phyloP scores from a whole-genome alignment of 2,113 vertebrate genomes.

The Paracanthobrama guichenoti region DNA sequence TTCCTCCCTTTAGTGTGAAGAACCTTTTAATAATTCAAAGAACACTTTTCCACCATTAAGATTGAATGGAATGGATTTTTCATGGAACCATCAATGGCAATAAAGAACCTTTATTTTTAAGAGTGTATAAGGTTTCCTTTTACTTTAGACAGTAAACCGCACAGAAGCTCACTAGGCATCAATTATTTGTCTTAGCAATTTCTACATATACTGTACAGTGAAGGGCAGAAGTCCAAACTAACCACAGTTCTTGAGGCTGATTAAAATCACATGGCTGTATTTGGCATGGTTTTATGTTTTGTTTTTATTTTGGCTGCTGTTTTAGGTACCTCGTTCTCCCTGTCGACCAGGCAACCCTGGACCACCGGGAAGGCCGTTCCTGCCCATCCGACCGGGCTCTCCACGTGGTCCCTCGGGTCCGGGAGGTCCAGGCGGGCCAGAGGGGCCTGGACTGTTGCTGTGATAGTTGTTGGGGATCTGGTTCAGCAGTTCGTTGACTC shows the following conservation, averaged over 20 bases:
- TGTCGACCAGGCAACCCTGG: conserved; percentile 85
- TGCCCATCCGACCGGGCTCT: conserved; percentile 86
- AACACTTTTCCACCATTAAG: neutral
- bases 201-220: neutral
- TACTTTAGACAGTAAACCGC: neutral
- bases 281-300: neutral
- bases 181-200: conserved; percentile 11
- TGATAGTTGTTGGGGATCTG: conserved; percentile 91
- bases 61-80: neutral
- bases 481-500: conserved; percentile 91
- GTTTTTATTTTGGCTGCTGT: neutral
- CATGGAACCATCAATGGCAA: neutral
- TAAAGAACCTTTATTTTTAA: neutral
- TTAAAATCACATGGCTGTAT: neutral
- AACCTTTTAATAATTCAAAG: neutral
- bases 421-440: conserved; percentile 83
- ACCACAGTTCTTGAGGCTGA: conserved; percentile 2
- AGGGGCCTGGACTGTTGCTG: conserved; percentile 86
- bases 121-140: neutral
- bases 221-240: conserved; percentile 2
- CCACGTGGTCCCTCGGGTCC: conserved; percentile 84
- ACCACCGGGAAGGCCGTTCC: conserved; percentile 88
- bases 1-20: neutral
- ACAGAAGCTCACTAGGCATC: neutral
- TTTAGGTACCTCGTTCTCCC: conserved; percentile 85